Base-by-base conservation (phyloP, 53 echinoderm and acorn worm genomes). In the Hippasteria phrygiana region DNA sequence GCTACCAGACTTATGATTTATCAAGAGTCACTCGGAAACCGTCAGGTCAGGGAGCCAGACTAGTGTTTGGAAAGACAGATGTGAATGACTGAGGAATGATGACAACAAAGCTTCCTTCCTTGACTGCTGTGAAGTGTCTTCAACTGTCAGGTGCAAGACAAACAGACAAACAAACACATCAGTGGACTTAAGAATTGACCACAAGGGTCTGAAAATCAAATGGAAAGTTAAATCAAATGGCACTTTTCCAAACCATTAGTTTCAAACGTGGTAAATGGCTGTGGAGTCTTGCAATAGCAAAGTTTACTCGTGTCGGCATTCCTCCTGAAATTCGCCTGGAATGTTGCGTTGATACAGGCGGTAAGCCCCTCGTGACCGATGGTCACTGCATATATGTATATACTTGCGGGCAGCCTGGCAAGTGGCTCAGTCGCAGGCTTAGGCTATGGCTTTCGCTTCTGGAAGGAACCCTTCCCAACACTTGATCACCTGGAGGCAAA, bases 391-490 rank as follows among this genome's bases (percentile, higher is more conserved):
- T 18, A 4, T 3, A 59, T 59, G 59, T 24, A 4, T 3, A 59
- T 59, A 26, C n/a, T 26, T 22, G 22, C 59, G 27, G 48, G 28
- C 22, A 74, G 22, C 20, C 13, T 35, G 67, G 69, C 17, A 31
- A 62, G 67, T 66, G 83, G 46, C 43, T 66, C 50, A 63, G n/a
- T 20, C 12, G 26, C 40, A 18, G 26, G 7, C 67, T 92, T 87
- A 97, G 55, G 97, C 97, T 64, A 97, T 95, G 67, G 97, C 97
- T 55, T 95, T 97, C 47, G 97, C 97, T 63, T 97, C 97, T 50
- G 97, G 97, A 71, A 97, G 94, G 89, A 97, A 97, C 62, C 93
- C 95, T 87, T 97, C 97, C 97, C 97, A 97, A 81, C 95, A 85
- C 87, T 95, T 90, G 71, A 97, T 97, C 43, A 97, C 86, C 97